Evolutionary conservation across 2,888 invertebrate genomes (phyloP).

Genomic region (Balanococcus diminutus): DNA sequence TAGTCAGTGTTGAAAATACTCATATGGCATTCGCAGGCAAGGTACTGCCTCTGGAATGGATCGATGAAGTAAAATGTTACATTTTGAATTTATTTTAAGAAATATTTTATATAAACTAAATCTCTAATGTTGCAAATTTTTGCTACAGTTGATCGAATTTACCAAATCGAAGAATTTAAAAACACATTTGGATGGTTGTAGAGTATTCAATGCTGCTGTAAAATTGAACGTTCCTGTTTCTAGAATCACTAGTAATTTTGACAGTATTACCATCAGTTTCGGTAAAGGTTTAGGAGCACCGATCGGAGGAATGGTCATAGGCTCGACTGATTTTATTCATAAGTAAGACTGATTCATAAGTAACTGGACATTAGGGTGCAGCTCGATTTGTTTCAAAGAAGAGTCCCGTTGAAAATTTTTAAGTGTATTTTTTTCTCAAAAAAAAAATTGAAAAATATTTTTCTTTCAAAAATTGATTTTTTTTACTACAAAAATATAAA

Average conservation of each 20-base stretch:
- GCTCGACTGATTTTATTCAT: conserved; percentile 73
- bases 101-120: too few relatives aligned
- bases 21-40: conserved; percentile 89
- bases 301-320: conserved; percentile 83
- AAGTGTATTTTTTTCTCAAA: too few relatives aligned
- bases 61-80: conserved; percentile 70
- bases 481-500: too few relatives aligned
- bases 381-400: too few relatives aligned
- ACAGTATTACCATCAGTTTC: conserved; percentile 84
- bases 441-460: too few relatives aligned
- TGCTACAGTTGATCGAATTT: conserved; percentile 57
- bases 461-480: too few relatives aligned
- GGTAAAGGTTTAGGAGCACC: conserved; percentile 93
- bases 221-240: conserved; percentile 69
- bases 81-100: too few relatives aligned
- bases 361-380: conserved; percentile 68
- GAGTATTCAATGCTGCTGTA: conserved; percentile 86
- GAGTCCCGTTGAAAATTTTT: too few relatives aligned
- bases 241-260: conserved; percentile 73
- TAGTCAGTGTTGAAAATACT: conserved; percentile 90
- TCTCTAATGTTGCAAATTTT: neutral
- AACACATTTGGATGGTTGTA: conserved; percentile 92
- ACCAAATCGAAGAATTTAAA: conserved; percentile 64
- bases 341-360: neutral
- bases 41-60: conserved; percentile 78